Evolutionary conservation across 2,113 vertebrate genomes (phyloP).

Genomic region (Sylvilagus bachmani): DNA sequence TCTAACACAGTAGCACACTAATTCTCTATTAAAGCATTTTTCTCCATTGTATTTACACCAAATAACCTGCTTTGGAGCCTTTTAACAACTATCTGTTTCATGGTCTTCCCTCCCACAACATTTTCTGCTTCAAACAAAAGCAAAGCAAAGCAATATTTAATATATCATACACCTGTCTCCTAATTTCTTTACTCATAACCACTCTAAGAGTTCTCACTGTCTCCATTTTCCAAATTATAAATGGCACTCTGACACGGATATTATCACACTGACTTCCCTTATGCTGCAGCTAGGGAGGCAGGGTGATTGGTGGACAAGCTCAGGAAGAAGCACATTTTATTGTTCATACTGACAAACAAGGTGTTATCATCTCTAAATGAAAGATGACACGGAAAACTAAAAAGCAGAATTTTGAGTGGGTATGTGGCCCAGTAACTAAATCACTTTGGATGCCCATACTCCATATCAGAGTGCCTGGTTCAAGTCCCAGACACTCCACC

Average conservation of each 20-base stretch:
- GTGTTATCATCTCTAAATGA: not conserved
- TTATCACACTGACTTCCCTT: not conserved
- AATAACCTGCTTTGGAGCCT: slow-evolving; percentile 1
- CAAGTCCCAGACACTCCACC: too few species aligned
- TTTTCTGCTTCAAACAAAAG: slow-evolving; percentile 1
- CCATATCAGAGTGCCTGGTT: too few species aligned
- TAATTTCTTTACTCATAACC: slow-evolving; percentile 29
- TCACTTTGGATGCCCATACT: too few species aligned
- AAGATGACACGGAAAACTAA: not conserved
- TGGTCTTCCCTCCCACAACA: not conserved
- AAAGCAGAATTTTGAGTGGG: not conserved
- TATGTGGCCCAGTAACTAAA: too few species aligned
- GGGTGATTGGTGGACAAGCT: not conserved
- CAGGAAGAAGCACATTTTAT: not conserved
- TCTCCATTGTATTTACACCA: slow-evolving; percentile 12
- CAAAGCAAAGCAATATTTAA: slow-evolving; percentile 22
- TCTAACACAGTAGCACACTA: not conserved
- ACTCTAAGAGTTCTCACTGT: not conserved
- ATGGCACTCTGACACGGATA: not conserved
- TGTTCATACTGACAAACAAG: not conserved
- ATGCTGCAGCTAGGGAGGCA: not conserved
- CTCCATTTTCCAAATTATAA: slow-evolving; percentile 4
- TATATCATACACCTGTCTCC: not conserved
- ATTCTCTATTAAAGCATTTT: slow-evolving; percentile 47
- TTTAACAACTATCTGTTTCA: slow-evolving; percentile 18